These are phyloP conservation scores for Leucoma salicis DNA, from an alignment of 2,888 invertebrate genomes.

Conservation along the genomic window DNA sequence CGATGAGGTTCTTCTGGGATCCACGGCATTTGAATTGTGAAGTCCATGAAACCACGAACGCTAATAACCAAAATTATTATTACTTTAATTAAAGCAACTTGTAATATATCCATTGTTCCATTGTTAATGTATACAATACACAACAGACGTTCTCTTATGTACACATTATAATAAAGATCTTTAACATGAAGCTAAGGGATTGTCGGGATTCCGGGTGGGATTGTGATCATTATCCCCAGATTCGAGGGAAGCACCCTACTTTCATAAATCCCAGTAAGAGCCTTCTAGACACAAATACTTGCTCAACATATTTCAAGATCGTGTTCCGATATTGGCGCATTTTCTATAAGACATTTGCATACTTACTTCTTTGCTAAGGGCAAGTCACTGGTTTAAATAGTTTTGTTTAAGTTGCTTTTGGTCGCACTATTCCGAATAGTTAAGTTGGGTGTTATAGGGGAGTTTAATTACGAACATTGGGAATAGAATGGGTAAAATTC, in stretches of 20 bases:
- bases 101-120: no score
- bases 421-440: not conserved
- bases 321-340: constrained; percentile 42
- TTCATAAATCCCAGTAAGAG: constrained; percentile 55
- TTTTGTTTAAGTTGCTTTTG: constrained; percentile 1
- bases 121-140: no score
- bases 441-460: not conserved
- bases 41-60: no score
- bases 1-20: no score
- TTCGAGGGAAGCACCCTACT: constrained; percentile 54
- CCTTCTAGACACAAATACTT: constrained; percentile 50
- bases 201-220: constrained; percentile 49
- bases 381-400: constrained; percentile 12
- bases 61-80: no score
- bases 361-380: constrained; percentile 39
- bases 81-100: no score
- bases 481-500: no score
- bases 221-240: constrained; percentile 63
- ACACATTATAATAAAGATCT: constrained; percentile 17
- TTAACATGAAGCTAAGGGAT: constrained; percentile 40
- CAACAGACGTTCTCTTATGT: no score
- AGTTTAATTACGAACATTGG: not conserved
- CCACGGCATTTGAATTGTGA: no score
- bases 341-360: constrained; percentile 47
- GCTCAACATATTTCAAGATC: constrained; percentile 48